Evolutionary conservation across 2,888 invertebrate species (phyloP).

Genomic region (Oeneis ivallda): DNA sequence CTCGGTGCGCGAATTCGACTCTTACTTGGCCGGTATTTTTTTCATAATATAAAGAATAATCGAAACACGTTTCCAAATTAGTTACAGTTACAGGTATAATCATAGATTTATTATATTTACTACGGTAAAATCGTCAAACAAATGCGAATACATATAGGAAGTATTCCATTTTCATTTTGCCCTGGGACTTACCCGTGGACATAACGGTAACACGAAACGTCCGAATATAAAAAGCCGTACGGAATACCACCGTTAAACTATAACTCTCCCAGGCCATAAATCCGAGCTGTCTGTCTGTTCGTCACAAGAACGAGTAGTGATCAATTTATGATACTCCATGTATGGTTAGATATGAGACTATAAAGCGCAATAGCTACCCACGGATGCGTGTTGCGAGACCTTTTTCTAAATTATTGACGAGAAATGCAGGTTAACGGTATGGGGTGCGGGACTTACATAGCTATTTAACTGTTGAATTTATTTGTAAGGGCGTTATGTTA

Average conservation of each 20-base stretch:
- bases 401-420: conserved; percentile 31
- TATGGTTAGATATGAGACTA: conserved; percentile 50
- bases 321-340: conserved; percentile 63
- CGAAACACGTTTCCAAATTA: too few relatives aligned
- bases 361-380: conserved; percentile 36
- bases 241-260: conserved; percentile 54
- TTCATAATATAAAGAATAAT: too few relatives aligned
- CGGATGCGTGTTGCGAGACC: conserved; percentile 34
- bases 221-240: conserved; percentile 54
- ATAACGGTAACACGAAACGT: conserved; percentile 27
- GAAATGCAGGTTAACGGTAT: conserved; percentile 18
- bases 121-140: too few relatives aligned
- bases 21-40: too few relatives aligned
- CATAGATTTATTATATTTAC: too few relatives aligned
- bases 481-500: too few relatives aligned
- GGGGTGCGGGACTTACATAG: not conserved
- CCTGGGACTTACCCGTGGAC: too few relatives aligned
- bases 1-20: too few relatives aligned
- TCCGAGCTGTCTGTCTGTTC: conserved; percentile 51
- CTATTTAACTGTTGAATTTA: too few relatives aligned
- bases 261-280: conserved; percentile 55
- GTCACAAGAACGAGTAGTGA: conserved; percentile 60
- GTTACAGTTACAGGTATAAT: too few relatives aligned
- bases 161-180: too few relatives aligned
- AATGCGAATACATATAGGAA: too few relatives aligned